phyloP scores from a whole-genome alignment of 64 coral and sea anemone genomes.

The Porites australiensis region DNA sequence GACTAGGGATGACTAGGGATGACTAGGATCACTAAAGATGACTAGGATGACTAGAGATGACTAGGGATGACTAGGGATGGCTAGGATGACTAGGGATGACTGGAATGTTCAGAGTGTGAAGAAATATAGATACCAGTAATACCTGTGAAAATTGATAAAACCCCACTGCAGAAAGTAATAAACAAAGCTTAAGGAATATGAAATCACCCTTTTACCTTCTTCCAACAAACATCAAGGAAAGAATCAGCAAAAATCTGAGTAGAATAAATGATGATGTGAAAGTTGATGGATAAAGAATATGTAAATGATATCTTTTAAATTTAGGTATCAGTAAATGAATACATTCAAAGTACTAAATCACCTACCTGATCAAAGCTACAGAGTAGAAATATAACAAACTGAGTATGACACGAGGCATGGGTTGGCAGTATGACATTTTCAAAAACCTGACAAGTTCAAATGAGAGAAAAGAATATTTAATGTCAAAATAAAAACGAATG shows the following conservation, averaged over 20 bases:
- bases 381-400: slow-evolving; percentile 92
- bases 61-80: too few species aligned
- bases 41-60: too few species aligned
- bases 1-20: too few species aligned
- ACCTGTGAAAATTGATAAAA: neutral
- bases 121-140: too few species aligned
- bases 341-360: neutral
- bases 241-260: slow-evolving; percentile 84
- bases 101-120: too few species aligned
- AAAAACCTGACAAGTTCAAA: slow-evolving; percentile 74
- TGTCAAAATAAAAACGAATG: too few species aligned
- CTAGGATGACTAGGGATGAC: too few species aligned
- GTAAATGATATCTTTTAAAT: too few species aligned
- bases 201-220: slow-evolving; percentile 71
- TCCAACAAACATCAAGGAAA: slow-evolving; percentile 92
- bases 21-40: too few species aligned
- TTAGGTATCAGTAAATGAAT: too few species aligned
- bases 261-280: slow-evolving; percentile 5
- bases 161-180: too few species aligned
- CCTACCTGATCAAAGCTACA: slow-evolving; percentile 95
- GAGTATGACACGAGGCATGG: slow-evolving; percentile 86
- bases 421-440: slow-evolving; percentile 95
- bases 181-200: neutral
- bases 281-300: neutral
- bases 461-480: neutral